Evolutionary conservation across 2,113 vertebrate genomes (phyloP).

Genomic region (Cricetomys ansorgei): DNA sequence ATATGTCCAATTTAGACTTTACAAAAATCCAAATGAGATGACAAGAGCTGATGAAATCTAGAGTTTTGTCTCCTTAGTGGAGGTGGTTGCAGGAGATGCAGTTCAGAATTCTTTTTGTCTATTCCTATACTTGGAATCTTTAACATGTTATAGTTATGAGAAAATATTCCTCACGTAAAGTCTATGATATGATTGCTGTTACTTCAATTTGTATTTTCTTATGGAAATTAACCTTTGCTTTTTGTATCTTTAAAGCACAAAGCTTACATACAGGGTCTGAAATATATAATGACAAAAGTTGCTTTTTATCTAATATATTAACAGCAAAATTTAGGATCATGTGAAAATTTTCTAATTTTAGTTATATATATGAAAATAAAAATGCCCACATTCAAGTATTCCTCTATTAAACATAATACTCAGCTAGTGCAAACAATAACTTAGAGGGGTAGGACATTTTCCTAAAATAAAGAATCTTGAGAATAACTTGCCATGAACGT

Average conservation of each 20-base stretch:
- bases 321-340: background rate
- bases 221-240: background rate
- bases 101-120: background rate
- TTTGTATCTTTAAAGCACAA: constrained; percentile 1
- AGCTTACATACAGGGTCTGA: background rate
- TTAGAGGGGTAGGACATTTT: background rate
- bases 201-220: background rate
- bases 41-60: background rate
- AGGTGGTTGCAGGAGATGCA: background rate
- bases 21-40: background rate
- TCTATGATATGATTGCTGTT: background rate
- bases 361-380: background rate
- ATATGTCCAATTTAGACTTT: background rate
- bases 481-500: background rate
- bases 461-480: background rate
- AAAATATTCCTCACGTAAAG: background rate
- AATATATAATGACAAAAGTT: background rate
- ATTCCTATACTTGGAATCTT: background rate
- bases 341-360: background rate
- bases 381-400: background rate
- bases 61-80: background rate
- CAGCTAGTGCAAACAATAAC: background rate
- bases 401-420: background rate
- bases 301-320: background rate
- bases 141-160: background rate